phyloP scores from a whole-genome alignment of 1,140 invertebrate species.

The Paramacrobiotus metropolitanus region DNA sequence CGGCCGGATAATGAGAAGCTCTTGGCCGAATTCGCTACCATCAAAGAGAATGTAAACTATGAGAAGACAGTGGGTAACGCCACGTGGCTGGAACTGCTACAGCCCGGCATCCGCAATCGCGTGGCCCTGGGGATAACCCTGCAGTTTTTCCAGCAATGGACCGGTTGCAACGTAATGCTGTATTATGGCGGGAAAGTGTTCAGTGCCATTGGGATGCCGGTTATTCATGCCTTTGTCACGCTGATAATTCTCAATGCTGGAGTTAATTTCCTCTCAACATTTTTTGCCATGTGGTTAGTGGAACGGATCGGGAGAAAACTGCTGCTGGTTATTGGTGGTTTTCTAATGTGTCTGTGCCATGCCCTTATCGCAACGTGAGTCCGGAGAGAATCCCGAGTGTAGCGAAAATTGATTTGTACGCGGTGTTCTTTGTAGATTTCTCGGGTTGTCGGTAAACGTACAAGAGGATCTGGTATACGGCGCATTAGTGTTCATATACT shows the following conservation, averaged over 20 bases:
- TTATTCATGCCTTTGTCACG: not conserved
- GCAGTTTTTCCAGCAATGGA: conserved; percentile 33
- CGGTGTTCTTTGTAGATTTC: not conserved
- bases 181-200: not conserved
- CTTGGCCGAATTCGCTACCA: not conserved
- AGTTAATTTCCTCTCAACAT: conserved; percentile 33
- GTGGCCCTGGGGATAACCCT: conserved; percentile 27
- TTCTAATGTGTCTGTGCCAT: conserved; percentile 19
- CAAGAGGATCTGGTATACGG: not conserved
- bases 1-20: not conserved
- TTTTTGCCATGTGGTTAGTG: conserved; percentile 33
- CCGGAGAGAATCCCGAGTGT: not conserved
- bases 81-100: not conserved
- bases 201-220: not conserved
- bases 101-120: not conserved
- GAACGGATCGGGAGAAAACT: conserved; percentile 33
- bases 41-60: not conserved
- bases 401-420: too few species aligned
- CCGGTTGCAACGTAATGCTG: conserved; percentile 26
- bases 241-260: conserved; percentile 21
- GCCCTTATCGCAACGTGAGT: not conserved
- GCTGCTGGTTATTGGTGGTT: conserved; percentile 28
- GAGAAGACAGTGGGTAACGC: not conserved
- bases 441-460: too few species aligned
- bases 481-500: not conserved